Base-by-base conservation (phyloP, 2,797 vertebrate genomes). In the Lepidocolaptes lacrymiger region DNA sequence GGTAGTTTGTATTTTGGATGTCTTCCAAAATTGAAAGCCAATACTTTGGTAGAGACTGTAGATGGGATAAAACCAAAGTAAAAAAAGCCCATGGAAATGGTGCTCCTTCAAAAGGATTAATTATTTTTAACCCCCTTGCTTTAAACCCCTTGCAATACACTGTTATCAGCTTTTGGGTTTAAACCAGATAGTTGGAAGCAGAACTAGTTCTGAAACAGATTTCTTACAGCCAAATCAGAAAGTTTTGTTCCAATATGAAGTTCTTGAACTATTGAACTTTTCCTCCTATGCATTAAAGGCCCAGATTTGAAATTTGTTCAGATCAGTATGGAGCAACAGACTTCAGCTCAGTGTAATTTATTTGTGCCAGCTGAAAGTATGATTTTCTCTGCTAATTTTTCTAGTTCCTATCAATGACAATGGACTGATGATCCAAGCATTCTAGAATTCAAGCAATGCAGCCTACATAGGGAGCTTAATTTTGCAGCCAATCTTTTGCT, bases 51-150 rank as follows among this genome's bases (percentile, higher is more conserved):
- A 91, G 37, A 61, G 55, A 17, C 26, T 41, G 3, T n/a, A 89
- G 64, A 84, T 46, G 30, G 20, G 27, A 6, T 11, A 48, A 83
- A 81, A 89, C 48, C 12, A 61, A 58, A 83, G 3, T 36, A 69
- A 61, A 2, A n/a, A 18, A 37, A 75, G 46, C 55, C 26, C 36
- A 39, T 32, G 24, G 12, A 44, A 62, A n/a, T 27, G 44, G n/a
- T 80, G 55, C 10, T 93, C 63, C 67, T 91, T 86, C 83, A 85
- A 92, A 93, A 77, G 73, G 49, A 96, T 88, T 93, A 89, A 86
- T 63, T 75, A 41, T 74, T 94, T 94, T 89, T 52, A 96, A 89
- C 66, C 14, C 4, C n/a, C 85, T 88, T 72, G n/a, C 23, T 44
- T 44, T 52, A 96, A 89, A 66, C 14, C 4, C n/a, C 85, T 88